Conservation (phyloP, 2,797 vertebrate species). For the Gorsachius magnificus region DNA sequence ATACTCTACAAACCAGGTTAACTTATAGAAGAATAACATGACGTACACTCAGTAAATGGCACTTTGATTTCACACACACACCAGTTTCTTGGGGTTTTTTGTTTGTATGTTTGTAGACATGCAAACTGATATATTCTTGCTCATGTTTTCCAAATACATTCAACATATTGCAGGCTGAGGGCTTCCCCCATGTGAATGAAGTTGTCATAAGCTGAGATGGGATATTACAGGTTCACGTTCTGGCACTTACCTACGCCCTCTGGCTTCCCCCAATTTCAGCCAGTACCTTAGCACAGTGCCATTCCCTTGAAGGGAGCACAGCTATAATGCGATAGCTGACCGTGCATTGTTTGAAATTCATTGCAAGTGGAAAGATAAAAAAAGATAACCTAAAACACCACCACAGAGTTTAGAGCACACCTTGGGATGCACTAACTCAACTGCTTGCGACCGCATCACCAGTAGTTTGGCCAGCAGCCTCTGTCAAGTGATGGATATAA, state of each 20-base stretch:
- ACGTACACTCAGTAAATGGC: accelerated
- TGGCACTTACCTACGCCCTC: neutral
- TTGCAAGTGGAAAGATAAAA: neutral
- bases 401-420: neutral
- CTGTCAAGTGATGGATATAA: neutral
- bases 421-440: neutral
- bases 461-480: neutral
- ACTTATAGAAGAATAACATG: neutral
- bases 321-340: neutral
- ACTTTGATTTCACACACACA: too few relatives aligned
- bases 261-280: neutral
- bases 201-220: neutral
- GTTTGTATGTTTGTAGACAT: neutral
- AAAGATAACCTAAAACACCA: neutral
- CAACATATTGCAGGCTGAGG: neutral
- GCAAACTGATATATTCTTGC: neutral
- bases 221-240: neutral
- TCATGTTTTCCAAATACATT: neutral
- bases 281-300: neutral
- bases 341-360: accelerated
- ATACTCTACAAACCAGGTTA: neutral
- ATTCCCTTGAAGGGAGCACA: neutral
- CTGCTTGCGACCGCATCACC: neutral
- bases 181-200: neutral
- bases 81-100: neutral